Percentiles rank a stretch among this genome's conserved stretches.
Conservation (phyloP, 2,113 vertebrate genomes). For the Fregetta grallaria region DNA sequence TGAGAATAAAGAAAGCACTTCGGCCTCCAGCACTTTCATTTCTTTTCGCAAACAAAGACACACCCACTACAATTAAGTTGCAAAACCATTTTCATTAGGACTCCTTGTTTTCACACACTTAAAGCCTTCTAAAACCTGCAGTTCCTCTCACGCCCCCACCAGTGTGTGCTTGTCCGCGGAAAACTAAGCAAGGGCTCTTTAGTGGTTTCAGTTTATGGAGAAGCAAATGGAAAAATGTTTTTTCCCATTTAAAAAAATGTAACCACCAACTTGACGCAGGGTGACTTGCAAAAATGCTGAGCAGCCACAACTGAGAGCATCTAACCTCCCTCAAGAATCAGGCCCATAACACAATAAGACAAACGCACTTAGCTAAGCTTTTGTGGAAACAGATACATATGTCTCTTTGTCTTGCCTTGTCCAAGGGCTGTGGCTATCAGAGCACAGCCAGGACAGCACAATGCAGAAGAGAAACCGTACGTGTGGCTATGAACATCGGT, state of each 20-base stretch:
- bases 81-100: constrained; percentile 32
- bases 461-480: neutral
- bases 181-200: neutral
- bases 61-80: constrained; percentile 48
- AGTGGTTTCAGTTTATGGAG: neutral
- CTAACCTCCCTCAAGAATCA: neutral
- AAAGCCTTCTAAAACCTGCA: neutral
- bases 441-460: neutral
- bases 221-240: neutral
- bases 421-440: neutral
- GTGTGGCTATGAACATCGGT: neutral
- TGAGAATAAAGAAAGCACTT: constrained; percentile 7
- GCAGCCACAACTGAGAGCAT: neutral
- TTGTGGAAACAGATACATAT: neutral
- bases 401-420: neutral
- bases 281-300: constrained; percentile 18
- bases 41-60: constrained; percentile 42
- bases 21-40: constrained; percentile 36
- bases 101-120: constrained; percentile 16
- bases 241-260: neutral
- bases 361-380: constrained; percentile 43
- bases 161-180: neutral
- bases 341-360: neutral
- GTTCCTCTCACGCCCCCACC: neutral
- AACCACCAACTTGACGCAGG: constrained; percentile 11